Conservation (phyloP, 1,140 invertebrate genomes). For the Varroa destructor region DNA sequence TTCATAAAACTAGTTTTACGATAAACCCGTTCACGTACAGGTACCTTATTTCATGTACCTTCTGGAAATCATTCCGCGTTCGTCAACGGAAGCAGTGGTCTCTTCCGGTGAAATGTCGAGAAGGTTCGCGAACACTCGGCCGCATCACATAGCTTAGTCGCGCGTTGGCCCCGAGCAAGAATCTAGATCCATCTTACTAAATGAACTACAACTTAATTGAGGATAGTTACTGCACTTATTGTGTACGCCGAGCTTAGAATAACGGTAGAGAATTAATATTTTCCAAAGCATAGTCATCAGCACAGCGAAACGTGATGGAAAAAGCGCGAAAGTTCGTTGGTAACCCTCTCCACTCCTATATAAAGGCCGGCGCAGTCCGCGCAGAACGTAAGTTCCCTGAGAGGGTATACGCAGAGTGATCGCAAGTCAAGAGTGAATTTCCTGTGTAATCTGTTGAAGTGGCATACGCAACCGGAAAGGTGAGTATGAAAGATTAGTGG, state of each 20-base stretch:
- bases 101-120: constrained; percentile 19
- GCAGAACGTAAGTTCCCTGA: too few species aligned
- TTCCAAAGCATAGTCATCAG: not conserved
- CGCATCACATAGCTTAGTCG: constrained; percentile 14
- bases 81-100: constrained; percentile 19
- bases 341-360: constrained; percentile 4
- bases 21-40: too few species aligned
- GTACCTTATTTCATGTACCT: too few species aligned
- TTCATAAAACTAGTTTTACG: too few species aligned
- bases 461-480: too few species aligned
- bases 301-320: not conserved
- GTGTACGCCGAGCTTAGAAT: not conserved
- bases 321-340: not conserved
- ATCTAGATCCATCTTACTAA: not conserved
- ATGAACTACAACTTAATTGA: not conserved
- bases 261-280: not conserved
- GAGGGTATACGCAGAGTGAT: not conserved
- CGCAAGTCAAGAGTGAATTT: too few species aligned
- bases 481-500: too few species aligned
- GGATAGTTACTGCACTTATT: not conserved
- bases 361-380: constrained; percentile 1
- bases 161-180: not conserved
- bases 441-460: too few species aligned
- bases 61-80: too few species aligned
- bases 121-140: constrained; percentile 17